Evolutionary conservation across 1,140 invertebrate species (phyloP), one percentile per base, ranked within the genome.

Genomic region (Holcopasites calliopsidis): DNA sequence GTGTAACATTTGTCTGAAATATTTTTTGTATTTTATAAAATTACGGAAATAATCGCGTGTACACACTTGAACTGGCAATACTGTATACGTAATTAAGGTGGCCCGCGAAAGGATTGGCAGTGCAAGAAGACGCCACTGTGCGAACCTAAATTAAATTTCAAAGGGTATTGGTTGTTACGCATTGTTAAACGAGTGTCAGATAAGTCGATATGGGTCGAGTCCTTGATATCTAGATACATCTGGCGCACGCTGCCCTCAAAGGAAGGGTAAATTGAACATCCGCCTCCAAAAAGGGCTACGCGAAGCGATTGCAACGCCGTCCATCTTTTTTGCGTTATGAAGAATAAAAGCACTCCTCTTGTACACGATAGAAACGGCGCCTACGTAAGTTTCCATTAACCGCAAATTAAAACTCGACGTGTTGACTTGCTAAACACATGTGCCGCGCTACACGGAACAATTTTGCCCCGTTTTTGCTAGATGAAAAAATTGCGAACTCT

Each of bases 151-250:
- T 65, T 23, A 50, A 50, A 35, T 26, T 35, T 35, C 21, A 50
- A 35, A 50, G 26, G 5, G n/a, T 35, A 50, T 65, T 44, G 4
- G 28, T 5, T 5, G 47, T 8, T 23, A 35, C 26, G 26, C 31
- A 35, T 16, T 35, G 44, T 23, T 65, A 50, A 65, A 65, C n/a
- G 47, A 31, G 13, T 35, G 47, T 54, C 23, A 26, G 35, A 54
- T 65, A 73, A 54, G 42, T 64, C 60, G 35, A 73, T 33, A 1
- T 26, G 21, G 60, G 26, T 73, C 42, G 42, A 18, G 8, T 54
- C 26, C 31, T 65, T 54, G 38, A 52, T 64, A 73, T 54, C 35
- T 64, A 18, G 60, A 64, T 73, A 73, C 26, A 38, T 65, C 35
- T 54, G 28, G 49, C 23, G 10, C 49, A 73, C 18, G 26, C 42